phyloP scores from a whole-genome alignment of 2,888 invertebrate species.

The Argynnis bischoffii region DNA sequence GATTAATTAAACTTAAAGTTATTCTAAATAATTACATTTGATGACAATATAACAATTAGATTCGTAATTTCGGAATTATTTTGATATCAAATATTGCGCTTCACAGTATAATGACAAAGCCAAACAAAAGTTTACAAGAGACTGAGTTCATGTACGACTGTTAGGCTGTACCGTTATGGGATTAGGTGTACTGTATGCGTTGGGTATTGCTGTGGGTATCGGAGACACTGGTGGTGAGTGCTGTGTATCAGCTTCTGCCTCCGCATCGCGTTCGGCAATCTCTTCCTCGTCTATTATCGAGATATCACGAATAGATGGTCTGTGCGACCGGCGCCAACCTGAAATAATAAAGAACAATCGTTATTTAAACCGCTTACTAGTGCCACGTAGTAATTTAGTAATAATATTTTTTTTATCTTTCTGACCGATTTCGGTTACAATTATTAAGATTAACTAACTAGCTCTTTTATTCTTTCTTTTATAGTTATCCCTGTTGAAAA shows the following conservation, averaged over 20 bases:
- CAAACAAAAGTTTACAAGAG: neutral
- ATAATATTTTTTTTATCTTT: no score
- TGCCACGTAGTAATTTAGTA: no score
- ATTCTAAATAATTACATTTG: no score
- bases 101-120: neutral
- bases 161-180: conserved; percentile 75
- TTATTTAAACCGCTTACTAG: no score
- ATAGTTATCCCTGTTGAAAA: no score
- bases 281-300: conserved; percentile 93
- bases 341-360: conserved; percentile 29
- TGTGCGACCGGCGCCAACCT: conserved; percentile 91
- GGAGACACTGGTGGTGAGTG: conserved; percentile 45
- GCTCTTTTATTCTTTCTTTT: no score
- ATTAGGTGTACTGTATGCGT: conserved; percentile 61
- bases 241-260: conserved; percentile 54
- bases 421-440: no score
- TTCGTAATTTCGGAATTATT: no score
- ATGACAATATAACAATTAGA: no score
- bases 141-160: conserved; percentile 49
- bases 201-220: conserved; percentile 47
- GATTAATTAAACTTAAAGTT: no score
- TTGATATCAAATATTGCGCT: neutral
- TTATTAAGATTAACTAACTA: no score
- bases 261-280: conserved; percentile 82
- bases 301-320: conserved; percentile 92